phyloP scores from a whole-genome alignment of 2,888 invertebrate species.

The Watsonalla cultraria region DNA sequence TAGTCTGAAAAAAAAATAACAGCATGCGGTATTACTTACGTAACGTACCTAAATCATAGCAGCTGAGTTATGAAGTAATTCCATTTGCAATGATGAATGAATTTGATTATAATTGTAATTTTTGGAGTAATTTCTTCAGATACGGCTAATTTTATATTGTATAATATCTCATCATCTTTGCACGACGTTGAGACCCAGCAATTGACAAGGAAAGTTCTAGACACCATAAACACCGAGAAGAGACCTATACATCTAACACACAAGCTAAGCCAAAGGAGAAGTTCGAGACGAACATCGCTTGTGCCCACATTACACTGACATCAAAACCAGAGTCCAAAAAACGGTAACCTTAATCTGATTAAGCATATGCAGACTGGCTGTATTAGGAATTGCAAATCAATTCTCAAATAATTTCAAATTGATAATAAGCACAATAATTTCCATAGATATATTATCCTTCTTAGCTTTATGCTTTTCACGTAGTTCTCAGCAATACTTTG shows the following conservation, averaged over 20 bases:
- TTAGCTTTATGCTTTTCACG: not conserved
- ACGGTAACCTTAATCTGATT: conserved; percentile 21
- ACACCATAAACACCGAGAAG: conserved; percentile 37
- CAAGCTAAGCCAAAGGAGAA: conserved; percentile 63
- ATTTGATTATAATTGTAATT: not conserved
- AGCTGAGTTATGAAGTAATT: conserved; percentile 16
- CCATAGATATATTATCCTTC: no score
- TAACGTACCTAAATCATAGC: conserved; percentile 7
- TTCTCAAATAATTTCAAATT: no score
- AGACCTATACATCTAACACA: conserved; percentile 43
- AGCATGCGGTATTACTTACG: conserved; percentile 40
- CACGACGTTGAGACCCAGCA: conserved; percentile 41
- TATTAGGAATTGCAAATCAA: not conserved
- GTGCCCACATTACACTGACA: conserved; percentile 58
- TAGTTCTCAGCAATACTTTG: not conserved
- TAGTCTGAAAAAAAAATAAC: conserved; percentile 58
- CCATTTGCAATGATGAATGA: conserved; percentile 11
- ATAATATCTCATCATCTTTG: conserved; percentile 18
- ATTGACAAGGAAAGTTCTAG: conserved; percentile 31
- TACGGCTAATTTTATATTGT: conserved; percentile 2
- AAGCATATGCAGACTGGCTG: not conserved
- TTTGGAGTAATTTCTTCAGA: no score
- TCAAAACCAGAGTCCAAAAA: conserved; percentile 57
- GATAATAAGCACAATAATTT: no score
- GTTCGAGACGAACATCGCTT: conserved; percentile 52